These are phyloP conservation scores for Fragum fragum DNA, from an alignment of 2,888 invertebrate genomes.

Conservation along the genomic window DNA sequence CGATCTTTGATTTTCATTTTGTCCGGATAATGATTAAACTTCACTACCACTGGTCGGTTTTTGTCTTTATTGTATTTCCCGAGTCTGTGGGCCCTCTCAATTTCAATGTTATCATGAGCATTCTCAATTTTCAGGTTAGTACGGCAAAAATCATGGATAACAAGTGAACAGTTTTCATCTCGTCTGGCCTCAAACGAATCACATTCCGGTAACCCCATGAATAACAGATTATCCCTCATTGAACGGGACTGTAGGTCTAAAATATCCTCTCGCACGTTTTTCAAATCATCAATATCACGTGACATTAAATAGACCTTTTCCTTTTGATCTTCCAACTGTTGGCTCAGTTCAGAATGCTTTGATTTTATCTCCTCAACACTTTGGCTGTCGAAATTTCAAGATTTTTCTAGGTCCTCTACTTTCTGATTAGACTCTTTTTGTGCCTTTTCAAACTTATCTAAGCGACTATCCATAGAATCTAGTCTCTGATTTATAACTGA, in stretches of 20 bases:
- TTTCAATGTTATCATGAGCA: too few relatives aligned
- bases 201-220: constrained; percentile 20
- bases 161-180: too few relatives aligned
- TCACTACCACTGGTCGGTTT: neutral
- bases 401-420: constrained; percentile 15
- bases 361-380: constrained; percentile 28
- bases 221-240: constrained; percentile 39
- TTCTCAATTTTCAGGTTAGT: neutral
- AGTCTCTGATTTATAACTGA: constrained; percentile 7
- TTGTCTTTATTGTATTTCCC: constrained; percentile 18
- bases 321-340: constrained; percentile 8
- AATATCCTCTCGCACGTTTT: constrained; percentile 19
- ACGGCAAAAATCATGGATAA: constrained; percentile 38
- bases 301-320: neutral
- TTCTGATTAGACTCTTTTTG: neutral
- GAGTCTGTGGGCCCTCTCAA: constrained; percentile 36
- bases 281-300: constrained; percentile 8
- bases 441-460: constrained; percentile 6
- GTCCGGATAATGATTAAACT: constrained; percentile 21
- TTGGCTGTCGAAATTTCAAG: constrained; percentile 23
- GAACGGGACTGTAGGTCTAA: constrained; percentile 37
- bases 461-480: constrained; percentile 14
- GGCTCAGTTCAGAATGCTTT: constrained; percentile 2
- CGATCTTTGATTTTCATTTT: constrained; percentile 8
- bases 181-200: neutral